phyloP scores from a whole-genome alignment of 2,888 invertebrate genomes.

The Diaprepes abbreviatus region DNA sequence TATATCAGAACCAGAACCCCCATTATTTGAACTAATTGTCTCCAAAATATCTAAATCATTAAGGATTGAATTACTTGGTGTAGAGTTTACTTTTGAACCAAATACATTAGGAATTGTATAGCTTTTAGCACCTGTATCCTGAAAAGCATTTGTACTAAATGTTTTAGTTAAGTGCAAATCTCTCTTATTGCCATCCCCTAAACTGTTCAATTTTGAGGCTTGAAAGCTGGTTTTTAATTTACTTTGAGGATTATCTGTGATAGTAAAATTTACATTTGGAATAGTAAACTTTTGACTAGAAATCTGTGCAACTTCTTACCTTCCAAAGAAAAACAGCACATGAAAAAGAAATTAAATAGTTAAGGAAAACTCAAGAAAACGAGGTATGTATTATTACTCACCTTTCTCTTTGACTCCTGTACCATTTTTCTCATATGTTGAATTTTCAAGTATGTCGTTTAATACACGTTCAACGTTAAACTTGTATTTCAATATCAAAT shows the following conservation, averaged over 20 bases:
- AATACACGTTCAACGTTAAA: conserved; percentile 82
- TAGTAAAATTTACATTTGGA: not conserved
- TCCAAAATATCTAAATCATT: not conserved
- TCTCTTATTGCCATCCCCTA: not conserved
- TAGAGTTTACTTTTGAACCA: conserved; percentile 18
- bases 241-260: conserved; percentile 4
- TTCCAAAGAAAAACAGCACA: conserved; percentile 61
- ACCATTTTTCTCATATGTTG: conserved; percentile 50
- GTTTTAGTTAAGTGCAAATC: too few relatives aligned
- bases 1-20: too few relatives aligned
- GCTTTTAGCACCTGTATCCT: conserved; percentile 2
- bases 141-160: not conserved
- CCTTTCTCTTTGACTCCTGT: conserved; percentile 62
- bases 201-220: conserved; percentile 45
- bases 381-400: conserved; percentile 60
- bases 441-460: conserved; percentile 73
- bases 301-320: conserved; percentile 67
- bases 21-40: too few relatives aligned
- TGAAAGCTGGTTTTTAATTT: conserved; percentile 40
- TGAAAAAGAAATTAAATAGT: conserved; percentile 59
- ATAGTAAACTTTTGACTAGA: conserved; percentile 6
- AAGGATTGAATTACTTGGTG: not conserved
- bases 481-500: conserved; percentile 78
- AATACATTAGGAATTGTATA: conserved; percentile 40
- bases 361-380: conserved; percentile 56